Conservation (phyloP, 2,888 invertebrate genomes). For the Hydraecia micacea region DNA sequence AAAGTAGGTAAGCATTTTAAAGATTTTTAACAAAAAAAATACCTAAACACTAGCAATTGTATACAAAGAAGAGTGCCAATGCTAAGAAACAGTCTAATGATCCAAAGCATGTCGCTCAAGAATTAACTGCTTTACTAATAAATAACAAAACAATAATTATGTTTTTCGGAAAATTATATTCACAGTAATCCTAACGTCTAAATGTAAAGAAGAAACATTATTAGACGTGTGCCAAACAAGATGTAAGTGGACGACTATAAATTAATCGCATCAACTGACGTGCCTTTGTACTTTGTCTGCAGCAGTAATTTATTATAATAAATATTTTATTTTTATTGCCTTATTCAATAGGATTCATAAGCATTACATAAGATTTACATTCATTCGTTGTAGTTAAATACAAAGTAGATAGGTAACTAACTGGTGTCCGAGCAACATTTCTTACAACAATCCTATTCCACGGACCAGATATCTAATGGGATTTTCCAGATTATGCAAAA, state of each 20-base stretch:
- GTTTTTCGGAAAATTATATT: neutral
- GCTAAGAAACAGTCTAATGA: neutral
- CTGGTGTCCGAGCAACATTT: constrained; percentile 48
- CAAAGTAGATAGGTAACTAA: constrained; percentile 32
- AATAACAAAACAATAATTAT: constrained; percentile 4
- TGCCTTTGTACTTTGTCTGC: constrained; percentile 50
- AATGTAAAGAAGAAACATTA: constrained; percentile 33
- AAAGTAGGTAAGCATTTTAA: neutral
- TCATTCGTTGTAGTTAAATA: constrained; percentile 41
- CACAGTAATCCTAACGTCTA: constrained; percentile 18
- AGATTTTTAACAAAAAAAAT: neutral
- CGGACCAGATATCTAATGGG: constrained; percentile 51
- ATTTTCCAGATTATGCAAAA: constrained; percentile 66
- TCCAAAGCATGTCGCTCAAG: neutral
- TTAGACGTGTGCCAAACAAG: constrained; percentile 51
- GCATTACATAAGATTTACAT: constrained; percentile 59
- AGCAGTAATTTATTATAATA: constrained; percentile 54
- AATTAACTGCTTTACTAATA: neutral
- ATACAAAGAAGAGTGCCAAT: neutral
- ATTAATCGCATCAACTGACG: constrained; percentile 53
- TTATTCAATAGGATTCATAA: constrained; percentile 58
- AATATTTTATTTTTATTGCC: constrained; percentile 57
- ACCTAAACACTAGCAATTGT: neutral
- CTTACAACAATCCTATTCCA: constrained; percentile 53
- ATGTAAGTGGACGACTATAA: constrained; percentile 53